Percentiles rank a stretch among this genome's conserved stretches.
Evolutionary conservation across 2,797 vertebrate species (phyloP).

Genomic region (Tachyglossus aculeatus): DNA sequence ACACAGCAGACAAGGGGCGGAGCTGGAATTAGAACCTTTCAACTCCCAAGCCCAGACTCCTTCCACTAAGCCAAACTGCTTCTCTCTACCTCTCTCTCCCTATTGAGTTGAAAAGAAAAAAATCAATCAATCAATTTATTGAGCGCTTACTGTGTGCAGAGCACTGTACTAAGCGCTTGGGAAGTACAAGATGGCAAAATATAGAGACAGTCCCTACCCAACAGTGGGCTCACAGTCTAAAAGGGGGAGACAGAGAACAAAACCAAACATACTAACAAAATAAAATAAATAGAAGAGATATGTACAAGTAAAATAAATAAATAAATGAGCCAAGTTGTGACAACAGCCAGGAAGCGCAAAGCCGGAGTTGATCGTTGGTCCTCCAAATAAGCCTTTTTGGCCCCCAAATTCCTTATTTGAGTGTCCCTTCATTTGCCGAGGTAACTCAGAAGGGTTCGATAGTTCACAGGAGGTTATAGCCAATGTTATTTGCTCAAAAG

Average conservation of each 20-base stretch:
- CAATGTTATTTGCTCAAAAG: neutral
- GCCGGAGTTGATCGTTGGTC: conserved; percentile 16
- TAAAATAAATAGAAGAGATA: conserved; percentile 15
- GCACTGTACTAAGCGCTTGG: too few relatives aligned
- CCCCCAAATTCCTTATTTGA: neutral
- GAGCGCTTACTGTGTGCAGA: too few relatives aligned
- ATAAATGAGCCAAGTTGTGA: conserved; percentile 34
- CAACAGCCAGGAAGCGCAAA: conserved; percentile 18
- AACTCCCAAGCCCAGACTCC: neutral
- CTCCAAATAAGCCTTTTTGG: neutral
- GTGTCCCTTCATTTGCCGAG: neutral
- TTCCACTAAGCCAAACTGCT: too few relatives aligned
- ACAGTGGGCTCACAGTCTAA: too few relatives aligned
- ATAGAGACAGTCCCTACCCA: too few relatives aligned
- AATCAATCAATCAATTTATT: too few relatives aligned
- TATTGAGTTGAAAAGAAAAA: too few relatives aligned
- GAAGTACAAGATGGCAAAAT: too few relatives aligned
- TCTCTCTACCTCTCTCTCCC: too few relatives aligned
- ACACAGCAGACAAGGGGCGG: neutral
- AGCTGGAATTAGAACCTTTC: neutral
- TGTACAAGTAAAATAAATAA: too few relatives aligned
- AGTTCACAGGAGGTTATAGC: neutral
- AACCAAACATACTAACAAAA: too few relatives aligned
- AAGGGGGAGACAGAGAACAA: too few relatives aligned
- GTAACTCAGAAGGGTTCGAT: neutral